Evolutionary conservation across 2,113 vertebrate genomes (phyloP), one percentile per base, ranked within the genome.

Genomic region (Myotis lucifugus): DNA sequence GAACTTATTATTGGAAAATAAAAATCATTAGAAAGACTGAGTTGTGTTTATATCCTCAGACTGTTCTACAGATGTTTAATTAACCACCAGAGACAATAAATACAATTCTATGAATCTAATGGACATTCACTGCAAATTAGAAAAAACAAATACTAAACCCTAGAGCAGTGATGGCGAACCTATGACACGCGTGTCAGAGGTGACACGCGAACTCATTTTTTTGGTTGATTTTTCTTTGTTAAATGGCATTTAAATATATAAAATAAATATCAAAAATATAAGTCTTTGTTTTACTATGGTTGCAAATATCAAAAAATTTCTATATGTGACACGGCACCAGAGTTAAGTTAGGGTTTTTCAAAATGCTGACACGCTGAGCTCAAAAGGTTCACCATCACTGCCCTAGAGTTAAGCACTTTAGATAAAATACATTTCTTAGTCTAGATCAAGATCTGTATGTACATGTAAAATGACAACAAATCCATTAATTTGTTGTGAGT

Each of bases 21-120:
- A 83, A 94, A 82, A 74, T 54, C 2, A 8, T 69, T 81, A 19
- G n/a, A 50, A 69, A 79, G 11, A 27, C 0, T 42, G 8, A 64
- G 3, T 29, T 88, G 15, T 6, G 40, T 72, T 93, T 69, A 82
- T 93, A 87, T 40, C 1, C 0, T 83, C 70, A 29, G 11, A 32
- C 64, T 91, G 19, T 90, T 91, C 96, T 81, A 85, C 6, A 82
- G 69, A 72, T 78, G 34, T 6, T 14, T 93, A 91, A 78, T 66
- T 64, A 74, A 70, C 48, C 14, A 40, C 25, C 12, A 91, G 69
- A 78, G 42, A 83, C 64, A 91, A 91, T 50, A 77, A 50, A 78
- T 66, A 56, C 0, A 0, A 83, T 88, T 48, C 37, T 52, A 21
- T 27, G 14, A 82, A 61, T 84, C n/a, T 79, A 94, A 79, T 42